Evolutionary conservation across 2,113 vertebrate species (phyloP), one percentile per base, ranked within the genome.

Genomic region (Pelmatolapia mariae): DNA sequence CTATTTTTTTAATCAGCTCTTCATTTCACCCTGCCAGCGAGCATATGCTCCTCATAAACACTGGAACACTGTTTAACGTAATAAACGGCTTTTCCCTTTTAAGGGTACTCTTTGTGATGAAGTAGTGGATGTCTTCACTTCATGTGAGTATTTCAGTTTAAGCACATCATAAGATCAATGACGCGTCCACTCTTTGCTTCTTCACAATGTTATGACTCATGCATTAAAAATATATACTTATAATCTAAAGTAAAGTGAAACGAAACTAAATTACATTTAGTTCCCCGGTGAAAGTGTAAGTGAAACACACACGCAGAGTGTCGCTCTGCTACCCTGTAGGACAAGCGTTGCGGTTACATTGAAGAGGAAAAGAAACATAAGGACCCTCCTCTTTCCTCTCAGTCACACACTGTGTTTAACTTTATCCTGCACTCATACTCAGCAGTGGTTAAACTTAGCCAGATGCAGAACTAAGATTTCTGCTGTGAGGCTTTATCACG

Each of bases 321-420:
- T 82, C 56, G 33, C 52, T 83, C 13, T 13, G 53, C 18, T 24
- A 66, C 50, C 13, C 50, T 52, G n/a, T 4, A 57, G 76, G 15
- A 38, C 19, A 18, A 40, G 11, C 18, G 29, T 19, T 92, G 91
- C 71, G 87, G 86, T 89, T 94, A 89, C 40, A 10, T 8, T 63
- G 26, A 87, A 84, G 86, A 91, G 86, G 87, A 90, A 89, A 86
- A 91, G 86, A 88, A 82, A 45, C 61, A 78, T 3, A 80, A 89
- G 87, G 79, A 31, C 63, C 89, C 81, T 85, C 92, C 89, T 90
- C 86, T 90, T 93, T 93, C 88, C 90, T 79, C 87, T 56, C 57
- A 36, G 76, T 19, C 73, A 16, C 82, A 22, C 71, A 18, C 61
- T 86, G 82, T 86, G 91, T 91, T 85, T 82, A 92, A 82, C 92